Evolutionary conservation across 2,113 vertebrate genomes (phyloP).

Genomic region (Mugil cephalus): DNA sequence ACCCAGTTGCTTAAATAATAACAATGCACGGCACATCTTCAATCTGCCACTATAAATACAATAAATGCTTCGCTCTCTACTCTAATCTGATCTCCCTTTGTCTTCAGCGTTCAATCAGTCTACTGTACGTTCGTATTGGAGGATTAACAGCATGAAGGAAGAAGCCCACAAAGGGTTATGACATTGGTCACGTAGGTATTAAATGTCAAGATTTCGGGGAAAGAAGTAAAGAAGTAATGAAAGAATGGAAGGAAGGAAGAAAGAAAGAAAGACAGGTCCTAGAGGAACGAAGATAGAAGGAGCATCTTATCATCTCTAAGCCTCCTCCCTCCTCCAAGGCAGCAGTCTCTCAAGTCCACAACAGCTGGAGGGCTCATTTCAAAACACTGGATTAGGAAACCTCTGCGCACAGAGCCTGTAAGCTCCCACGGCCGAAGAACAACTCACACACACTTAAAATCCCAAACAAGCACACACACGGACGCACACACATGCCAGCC

Average conservation of each 20-base stretch:
- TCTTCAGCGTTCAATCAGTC: slow-evolving; percentile 59
- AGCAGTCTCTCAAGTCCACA: slow-evolving; percentile 68
- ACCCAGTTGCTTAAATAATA: not conserved
- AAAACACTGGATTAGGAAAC: slow-evolving; percentile 75
- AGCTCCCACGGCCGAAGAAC: slow-evolving; percentile 56
- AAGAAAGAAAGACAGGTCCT: slow-evolving; percentile 18
- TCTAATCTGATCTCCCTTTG: slow-evolving; percentile 61
- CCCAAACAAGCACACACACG: slow-evolving; percentile 12
- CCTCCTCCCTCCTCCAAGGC: slow-evolving; percentile 60
- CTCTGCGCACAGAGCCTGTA: slow-evolving; percentile 62
- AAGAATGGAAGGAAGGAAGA: not conserved
- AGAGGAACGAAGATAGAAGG: slow-evolving; percentile 57
- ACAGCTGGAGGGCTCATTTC: slow-evolving; percentile 78
- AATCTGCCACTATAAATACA: slow-evolving; percentile 36
- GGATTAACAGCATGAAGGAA: slow-evolving; percentile 42
- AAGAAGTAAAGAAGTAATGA: not conserved
- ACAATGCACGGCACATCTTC: not conserved
- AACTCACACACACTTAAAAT: slow-evolving; percentile 6
- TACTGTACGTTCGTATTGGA: slow-evolving; percentile 31
- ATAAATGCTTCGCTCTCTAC: slow-evolving; percentile 26
- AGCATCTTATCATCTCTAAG: slow-evolving; percentile 66
- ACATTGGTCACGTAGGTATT: slow-evolving; percentile 16
- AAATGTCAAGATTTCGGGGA: slow-evolving; percentile 25
- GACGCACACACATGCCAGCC: not conserved
- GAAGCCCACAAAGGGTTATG: slow-evolving; percentile 14